phyloP scores from a whole-genome alignment of 2,888 invertebrate species.

The Piscicola geometra region DNA sequence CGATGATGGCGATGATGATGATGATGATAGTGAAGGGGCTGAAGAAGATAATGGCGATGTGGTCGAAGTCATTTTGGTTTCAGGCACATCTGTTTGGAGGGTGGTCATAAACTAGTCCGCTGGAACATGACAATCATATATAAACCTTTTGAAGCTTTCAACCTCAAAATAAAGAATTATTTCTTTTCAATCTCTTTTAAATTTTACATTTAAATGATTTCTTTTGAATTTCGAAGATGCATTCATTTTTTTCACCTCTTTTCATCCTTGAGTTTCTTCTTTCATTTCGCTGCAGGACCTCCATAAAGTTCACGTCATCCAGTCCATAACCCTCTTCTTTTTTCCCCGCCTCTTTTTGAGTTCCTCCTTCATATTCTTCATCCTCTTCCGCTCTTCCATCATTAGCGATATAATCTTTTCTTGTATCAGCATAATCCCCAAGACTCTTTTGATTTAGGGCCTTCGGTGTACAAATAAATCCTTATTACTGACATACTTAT shows the following conservation, averaged over 20 bases:
- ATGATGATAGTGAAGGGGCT: not conserved
- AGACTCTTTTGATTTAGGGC: no score
- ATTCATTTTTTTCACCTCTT: constrained; percentile 29
- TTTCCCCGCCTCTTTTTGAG: not conserved
- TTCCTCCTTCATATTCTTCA: not conserved
- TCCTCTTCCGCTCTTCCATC: no score
- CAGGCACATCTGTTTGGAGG: not conserved
- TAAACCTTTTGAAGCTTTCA: not conserved
- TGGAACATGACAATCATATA: not conserved
- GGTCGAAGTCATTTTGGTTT: not conserved
- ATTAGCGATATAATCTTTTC: no score
- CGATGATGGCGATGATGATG: not conserved
- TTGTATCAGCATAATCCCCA: no score
- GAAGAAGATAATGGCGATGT: not conserved
- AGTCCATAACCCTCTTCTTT: not conserved
- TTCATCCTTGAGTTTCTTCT: not conserved
- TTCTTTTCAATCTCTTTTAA: no score
- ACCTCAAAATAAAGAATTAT: not conserved
- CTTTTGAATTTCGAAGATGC: no score
- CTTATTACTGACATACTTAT: no score
- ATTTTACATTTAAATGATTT: no score
- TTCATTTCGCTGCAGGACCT: not conserved
- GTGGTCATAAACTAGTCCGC: not conserved
- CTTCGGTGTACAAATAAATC: no score
- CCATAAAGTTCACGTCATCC: not conserved